phyloP scores from a whole-genome alignment of 2,797 vertebrate genomes.

The Crenuchus spilurus region DNA sequence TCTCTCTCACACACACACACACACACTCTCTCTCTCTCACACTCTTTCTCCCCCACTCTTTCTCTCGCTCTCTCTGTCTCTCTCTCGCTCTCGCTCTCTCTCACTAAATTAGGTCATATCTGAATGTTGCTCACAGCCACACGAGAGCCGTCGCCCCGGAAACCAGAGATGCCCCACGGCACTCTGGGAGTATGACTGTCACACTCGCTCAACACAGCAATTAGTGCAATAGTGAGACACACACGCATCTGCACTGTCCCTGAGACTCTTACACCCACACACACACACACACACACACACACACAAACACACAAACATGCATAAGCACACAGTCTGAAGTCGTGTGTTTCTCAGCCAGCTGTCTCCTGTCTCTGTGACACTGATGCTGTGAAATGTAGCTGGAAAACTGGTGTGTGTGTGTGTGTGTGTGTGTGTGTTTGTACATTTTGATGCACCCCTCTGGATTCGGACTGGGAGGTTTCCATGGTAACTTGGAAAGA shows the following conservation, averaged over 20 bases:
- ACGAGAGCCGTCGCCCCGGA: conserved; percentile 70
- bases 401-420: conserved; percentile 31
- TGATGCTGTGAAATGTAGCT: conserved; percentile 31
- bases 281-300: conserved; percentile 32
- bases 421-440: conserved; percentile 37
- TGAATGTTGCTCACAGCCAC: conserved; percentile 56
- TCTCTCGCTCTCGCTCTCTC: conserved; percentile 59
- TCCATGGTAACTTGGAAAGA: conserved; percentile 74
- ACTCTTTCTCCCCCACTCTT: conserved; percentile 25
- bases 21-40: conserved; percentile 6
- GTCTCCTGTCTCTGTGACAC: conserved; percentile 17
- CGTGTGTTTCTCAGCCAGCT: background rate
- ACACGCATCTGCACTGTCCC: conserved; percentile 12
- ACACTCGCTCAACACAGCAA: conserved; percentile 76
- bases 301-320: conserved; percentile 13
- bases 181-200: conserved; percentile 77
- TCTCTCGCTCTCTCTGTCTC: conserved; percentile 44
- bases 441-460: conserved; percentile 53
- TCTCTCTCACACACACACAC: no score
- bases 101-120: conserved; percentile 59
- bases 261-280: conserved; percentile 14
- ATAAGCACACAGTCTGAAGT: conserved; percentile 13
- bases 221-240: conserved; percentile 67
- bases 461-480: conserved; percentile 76
- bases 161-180: conserved; percentile 76